These are phyloP conservation scores for Lordiphosa collinella DNA, from an alignment of 1,140 invertebrate genomes.

Conservation along the genomic window DNA sequence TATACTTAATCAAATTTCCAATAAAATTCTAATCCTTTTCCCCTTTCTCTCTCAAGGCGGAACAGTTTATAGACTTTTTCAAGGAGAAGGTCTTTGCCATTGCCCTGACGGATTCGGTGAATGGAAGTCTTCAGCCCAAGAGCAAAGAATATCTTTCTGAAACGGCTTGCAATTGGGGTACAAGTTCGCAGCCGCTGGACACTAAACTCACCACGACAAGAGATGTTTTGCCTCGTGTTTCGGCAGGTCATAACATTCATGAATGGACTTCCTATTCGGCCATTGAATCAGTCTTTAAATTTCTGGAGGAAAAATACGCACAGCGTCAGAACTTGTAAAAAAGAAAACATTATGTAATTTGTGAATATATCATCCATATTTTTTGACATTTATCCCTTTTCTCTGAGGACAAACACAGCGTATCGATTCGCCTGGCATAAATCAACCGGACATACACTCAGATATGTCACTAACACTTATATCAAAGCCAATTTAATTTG, in stretches of 20 bases:
- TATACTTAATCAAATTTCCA: too few relatives aligned
- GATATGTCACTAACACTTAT: conserved; percentile 75
- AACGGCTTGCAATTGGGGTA: conserved; percentile 81
- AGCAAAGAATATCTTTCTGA: conserved; percentile 71
- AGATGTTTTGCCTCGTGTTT: conserved; percentile 79
- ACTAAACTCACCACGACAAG: conserved; percentile 32
- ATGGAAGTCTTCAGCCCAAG: conserved; percentile 73
- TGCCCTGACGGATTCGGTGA: conserved; percentile 86
- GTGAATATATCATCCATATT: conserved; percentile 43
- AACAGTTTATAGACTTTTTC: conserved; percentile 80
- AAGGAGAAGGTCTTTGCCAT: conserved; percentile 84
- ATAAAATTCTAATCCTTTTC: background rate
- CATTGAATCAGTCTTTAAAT: conserved; percentile 81
- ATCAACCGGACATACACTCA: conserved; percentile 41
- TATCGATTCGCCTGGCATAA: conserved; percentile 69
- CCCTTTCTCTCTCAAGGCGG: conserved; percentile 66
- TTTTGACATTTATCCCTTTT: conserved; percentile 69
- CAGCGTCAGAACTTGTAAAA: conserved; percentile 9
- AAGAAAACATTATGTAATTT: background rate
- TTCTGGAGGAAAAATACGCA: conserved; percentile 79
- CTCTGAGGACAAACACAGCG: conserved; percentile 64
- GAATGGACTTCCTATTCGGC: conserved; percentile 82
- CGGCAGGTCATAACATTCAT: conserved; percentile 81
- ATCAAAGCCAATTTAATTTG: conserved; percentile 76
- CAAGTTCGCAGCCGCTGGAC: conserved; percentile 80